phyloP scores from a whole-genome alignment of 2,888 invertebrate genomes.

The Phengaris arion region DNA sequence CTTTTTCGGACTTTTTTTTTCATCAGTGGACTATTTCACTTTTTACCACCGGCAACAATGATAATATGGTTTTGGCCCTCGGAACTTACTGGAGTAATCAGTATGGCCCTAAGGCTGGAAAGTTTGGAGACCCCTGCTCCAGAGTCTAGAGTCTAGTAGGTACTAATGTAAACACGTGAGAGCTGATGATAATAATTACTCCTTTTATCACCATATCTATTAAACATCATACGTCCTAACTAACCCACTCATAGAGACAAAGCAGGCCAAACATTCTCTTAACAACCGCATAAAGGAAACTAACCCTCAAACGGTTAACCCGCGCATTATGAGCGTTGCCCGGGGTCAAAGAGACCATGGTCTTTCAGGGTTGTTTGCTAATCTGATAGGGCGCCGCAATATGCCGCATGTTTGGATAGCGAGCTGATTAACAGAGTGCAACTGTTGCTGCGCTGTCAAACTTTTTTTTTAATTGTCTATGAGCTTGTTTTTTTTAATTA shows the following conservation, averaged over 20 bases:
- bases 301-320: constrained; percentile 61
- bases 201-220: neutral
- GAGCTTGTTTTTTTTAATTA: neutral
- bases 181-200: neutral
- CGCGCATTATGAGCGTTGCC: constrained; percentile 47
- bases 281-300: constrained; percentile 46
- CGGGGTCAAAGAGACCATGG: constrained; percentile 39
- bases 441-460: constrained; percentile 44
- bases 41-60: no score
- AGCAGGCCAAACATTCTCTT: constrained; percentile 23
- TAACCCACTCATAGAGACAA: constrained; percentile 7
- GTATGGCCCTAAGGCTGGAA: no score
- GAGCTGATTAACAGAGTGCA: constrained; percentile 49
- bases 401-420: constrained; percentile 63
- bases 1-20: no score
- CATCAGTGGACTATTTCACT: no score
- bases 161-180: no score
- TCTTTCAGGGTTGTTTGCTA: constrained; percentile 64
- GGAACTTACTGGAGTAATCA: no score
- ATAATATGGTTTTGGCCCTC: no score
- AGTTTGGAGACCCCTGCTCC: no score
- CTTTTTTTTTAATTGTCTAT: neutral
- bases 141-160: no score
- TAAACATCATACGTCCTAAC: constrained; percentile 15
- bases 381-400: constrained; percentile 69